Percentiles rank a stretch among this genome's conserved stretches.
phyloP scores from a whole-genome alignment of 1,140 invertebrate species.

The Luehdorfia chinensis region DNA sequence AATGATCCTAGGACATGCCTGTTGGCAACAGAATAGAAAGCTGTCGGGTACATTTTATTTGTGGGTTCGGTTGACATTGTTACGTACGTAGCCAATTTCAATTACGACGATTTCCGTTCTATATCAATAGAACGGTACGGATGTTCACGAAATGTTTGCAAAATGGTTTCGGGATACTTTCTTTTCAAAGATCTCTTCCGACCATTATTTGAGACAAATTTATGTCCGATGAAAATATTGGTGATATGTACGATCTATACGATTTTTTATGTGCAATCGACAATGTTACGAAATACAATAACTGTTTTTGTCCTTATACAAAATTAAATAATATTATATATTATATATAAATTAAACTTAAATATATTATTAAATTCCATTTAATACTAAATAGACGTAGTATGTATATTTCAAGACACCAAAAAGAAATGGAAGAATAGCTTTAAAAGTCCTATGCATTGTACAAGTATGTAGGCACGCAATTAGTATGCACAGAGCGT shows the following conservation, averaged over 20 bases:
- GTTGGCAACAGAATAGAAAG: conserved; percentile 38
- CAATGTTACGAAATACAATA: too few species aligned
- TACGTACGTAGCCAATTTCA: conserved; percentile 52
- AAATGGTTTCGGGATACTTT: conserved; percentile 37
- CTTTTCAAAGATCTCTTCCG: conserved; percentile 29
- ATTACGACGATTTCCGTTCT: conserved; percentile 64
- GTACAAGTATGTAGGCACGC: too few species aligned
- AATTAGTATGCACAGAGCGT: conserved; percentile 46
- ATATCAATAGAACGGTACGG: conserved; percentile 51
- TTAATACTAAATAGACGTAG: too few species aligned
- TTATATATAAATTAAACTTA: too few species aligned
- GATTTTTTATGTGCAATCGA: too few species aligned
- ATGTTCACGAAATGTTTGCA: conserved; percentile 41
- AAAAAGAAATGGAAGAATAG: conserved; percentile 9
- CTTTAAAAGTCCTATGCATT: too few species aligned
- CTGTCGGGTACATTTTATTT: conserved; percentile 51
- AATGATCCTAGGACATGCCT: conserved; percentile 62
- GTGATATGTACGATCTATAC: too few species aligned
- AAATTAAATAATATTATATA: too few species aligned
- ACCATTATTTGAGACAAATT: conserved; percentile 47
- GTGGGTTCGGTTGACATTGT: conserved; percentile 61
- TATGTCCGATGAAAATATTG: conserved; percentile 37
- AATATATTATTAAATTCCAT: too few species aligned
- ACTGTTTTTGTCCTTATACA: too few species aligned
- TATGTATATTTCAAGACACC: too few species aligned